A percentile compares a stretch with the other conserved stretches of the same genome.
Conservation (phyloP, 2,113 vertebrate genomes). For the Eublepharis macularius region DNA sequence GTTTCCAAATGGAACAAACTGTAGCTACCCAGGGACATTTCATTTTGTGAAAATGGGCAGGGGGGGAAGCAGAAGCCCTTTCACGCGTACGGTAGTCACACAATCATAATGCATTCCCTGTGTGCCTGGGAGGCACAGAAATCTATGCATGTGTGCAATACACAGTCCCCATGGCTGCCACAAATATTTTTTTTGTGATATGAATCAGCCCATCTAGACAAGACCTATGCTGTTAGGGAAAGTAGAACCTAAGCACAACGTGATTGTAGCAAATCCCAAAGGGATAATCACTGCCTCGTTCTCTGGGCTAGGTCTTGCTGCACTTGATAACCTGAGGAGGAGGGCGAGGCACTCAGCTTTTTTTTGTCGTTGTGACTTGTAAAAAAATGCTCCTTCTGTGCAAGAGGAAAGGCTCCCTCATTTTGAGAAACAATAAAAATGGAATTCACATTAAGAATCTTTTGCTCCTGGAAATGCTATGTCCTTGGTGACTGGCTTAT, state of each 20-base stretch:
- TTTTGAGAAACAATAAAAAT: background rate
- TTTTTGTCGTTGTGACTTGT: accelerated
- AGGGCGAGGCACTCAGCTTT: background rate
- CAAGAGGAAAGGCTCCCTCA: background rate
- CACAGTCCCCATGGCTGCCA: too few relatives aligned
- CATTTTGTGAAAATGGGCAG: too few relatives aligned
- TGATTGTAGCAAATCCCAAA: background rate
- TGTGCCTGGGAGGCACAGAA: too few relatives aligned
- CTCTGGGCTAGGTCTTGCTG: background rate
- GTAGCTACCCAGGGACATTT: too few relatives aligned
- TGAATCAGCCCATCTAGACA: too few relatives aligned
- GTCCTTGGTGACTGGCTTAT: slow-evolving; percentile 31
- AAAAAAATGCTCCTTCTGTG: background rate
- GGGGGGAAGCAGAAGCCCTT: too few relatives aligned
- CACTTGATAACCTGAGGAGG: accelerated
- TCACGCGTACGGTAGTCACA: too few relatives aligned
- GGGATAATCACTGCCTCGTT: background rate
- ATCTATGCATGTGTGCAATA: too few relatives aligned
- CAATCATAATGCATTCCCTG: too few relatives aligned
- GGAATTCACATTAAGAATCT: accelerated
- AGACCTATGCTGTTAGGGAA: background rate
- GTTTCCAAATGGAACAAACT: too few relatives aligned
- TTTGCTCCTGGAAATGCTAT: background rate
- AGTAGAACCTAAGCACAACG: background rate
- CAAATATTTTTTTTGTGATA: too few relatives aligned